Percentiles rank a stretch among this genome's conserved stretches.
Conservation (phyloP, 2,797 vertebrate species). For the Poeciliopsis infans region DNA sequence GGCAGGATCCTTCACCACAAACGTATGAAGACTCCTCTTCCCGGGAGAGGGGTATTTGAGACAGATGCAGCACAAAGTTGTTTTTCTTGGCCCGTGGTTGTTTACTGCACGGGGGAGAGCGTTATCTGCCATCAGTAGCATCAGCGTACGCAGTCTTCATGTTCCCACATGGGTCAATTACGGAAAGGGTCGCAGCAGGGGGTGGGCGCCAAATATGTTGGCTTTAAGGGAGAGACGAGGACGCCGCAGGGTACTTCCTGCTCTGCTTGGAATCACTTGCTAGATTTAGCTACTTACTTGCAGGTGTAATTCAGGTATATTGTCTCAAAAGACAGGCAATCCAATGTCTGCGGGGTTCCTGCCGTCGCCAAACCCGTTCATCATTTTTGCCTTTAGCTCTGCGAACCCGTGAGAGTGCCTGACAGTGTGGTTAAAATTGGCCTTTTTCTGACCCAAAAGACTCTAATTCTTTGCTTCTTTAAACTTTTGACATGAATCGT, state of each 20-base stretch:
- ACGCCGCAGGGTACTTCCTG: background rate
- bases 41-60: constrained; percentile 32
- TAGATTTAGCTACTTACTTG: background rate
- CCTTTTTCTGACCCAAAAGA: background rate
- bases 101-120: constrained; percentile 53
- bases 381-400: background rate
- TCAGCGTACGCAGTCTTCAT: constrained; percentile 27
- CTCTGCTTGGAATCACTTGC: background rate
- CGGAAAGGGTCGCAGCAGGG: constrained; percentile 46
- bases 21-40: constrained; percentile 27
- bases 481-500: background rate
- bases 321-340: background rate
- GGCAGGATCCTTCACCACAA: constrained; percentile 10
- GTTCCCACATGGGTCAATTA: constrained; percentile 70
- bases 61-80: constrained; percentile 45
- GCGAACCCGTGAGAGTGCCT: no score
- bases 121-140: constrained; percentile 59
- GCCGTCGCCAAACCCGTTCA: background rate
- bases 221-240: constrained; percentile 29
- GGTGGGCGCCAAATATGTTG: constrained; percentile 21
- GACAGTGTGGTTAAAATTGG: no score
- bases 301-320: background rate
- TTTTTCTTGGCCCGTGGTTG: constrained; percentile 58
- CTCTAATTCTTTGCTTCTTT: background rate
- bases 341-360: background rate